phyloP scores from a whole-genome alignment of 1,140 invertebrate species.

The Drosophila funebris region DNA sequence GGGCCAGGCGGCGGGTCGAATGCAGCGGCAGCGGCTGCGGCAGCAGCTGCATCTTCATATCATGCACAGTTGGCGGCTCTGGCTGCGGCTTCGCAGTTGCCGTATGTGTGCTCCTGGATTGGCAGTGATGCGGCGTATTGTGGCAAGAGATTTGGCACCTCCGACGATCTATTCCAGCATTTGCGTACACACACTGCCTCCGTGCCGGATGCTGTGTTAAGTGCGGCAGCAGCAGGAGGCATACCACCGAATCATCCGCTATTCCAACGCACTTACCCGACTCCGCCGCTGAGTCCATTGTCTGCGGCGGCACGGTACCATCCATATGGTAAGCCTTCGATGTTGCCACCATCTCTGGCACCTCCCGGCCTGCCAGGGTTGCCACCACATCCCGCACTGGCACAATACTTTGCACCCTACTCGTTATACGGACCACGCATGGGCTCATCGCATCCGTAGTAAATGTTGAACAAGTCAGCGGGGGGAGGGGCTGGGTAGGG shows the following conservation, averaged over 20 bases:
- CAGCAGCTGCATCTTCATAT: conserved; percentile 87
- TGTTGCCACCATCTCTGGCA: conserved; percentile 84
- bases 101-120: conserved; percentile 96
- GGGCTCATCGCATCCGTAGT: conserved; percentile 88
- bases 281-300: conserved; percentile 92
- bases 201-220: conserved; percentile 85
- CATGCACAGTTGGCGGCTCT: conserved; percentile 90
- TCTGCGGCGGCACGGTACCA: conserved; percentile 92
- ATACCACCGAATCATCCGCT: conserved; percentile 88
- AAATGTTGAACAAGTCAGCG: conserved; percentile 1
- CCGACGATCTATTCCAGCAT: conserved; percentile 95
- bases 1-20: conserved; percentile 28
- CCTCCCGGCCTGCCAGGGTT: conserved; percentile 85
- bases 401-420: conserved; percentile 93
- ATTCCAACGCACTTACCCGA: conserved; percentile 92
- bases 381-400: conserved; percentile 88
- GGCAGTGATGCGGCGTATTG: conserved; percentile 94
- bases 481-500: conserved; percentile 29
- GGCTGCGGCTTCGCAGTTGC: conserved; percentile 89
- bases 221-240: conserved; percentile 84
- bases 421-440: conserved; percentile 93
- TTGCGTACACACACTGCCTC: conserved; percentile 93
- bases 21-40: conserved; percentile 66
- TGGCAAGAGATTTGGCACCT: conserved; percentile 94
- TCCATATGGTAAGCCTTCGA: conserved; percentile 92